A percentile compares a stretch with the other conserved stretches of the same genome.
Evolutionary conservation across 2,888 invertebrate genomes (phyloP).

Genomic region (Tetragonisca angustula): DNA sequence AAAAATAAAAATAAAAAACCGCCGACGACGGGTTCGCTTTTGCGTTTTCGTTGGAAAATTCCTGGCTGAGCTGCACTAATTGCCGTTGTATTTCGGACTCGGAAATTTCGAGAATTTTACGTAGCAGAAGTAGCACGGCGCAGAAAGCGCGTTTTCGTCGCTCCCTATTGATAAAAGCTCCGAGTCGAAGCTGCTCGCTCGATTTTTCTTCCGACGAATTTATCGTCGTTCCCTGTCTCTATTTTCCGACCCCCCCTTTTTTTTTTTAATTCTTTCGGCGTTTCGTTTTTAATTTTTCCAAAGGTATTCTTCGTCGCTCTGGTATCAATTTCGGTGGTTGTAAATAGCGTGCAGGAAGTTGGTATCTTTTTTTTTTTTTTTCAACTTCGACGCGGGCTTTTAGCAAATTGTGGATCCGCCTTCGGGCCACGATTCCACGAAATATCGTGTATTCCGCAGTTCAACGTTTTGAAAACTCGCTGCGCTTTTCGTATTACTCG

Average conservation of each 20-base stretch:
- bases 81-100: slow-evolving; percentile 36
- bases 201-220: not conserved
- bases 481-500: not conserved
- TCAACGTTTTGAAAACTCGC: not conserved
- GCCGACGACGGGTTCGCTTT: slow-evolving; percentile 1
- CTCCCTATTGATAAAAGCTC: slow-evolving; percentile 8
- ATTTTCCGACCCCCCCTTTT: not conserved
- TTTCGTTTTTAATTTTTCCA: too few relatives aligned
- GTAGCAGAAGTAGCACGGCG: not conserved
- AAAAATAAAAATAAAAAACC: not conserved
- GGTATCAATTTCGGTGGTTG: not conserved
- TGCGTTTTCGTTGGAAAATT: not conserved
- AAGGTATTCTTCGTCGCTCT: not conserved
- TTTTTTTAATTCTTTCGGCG: not conserved
- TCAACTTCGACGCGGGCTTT: not conserved
- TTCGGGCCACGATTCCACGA: not conserved
- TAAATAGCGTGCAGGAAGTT: slow-evolving; percentile 1
- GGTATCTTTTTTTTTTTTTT: not conserved
- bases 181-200: not conserved
- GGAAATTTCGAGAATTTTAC: not conserved
- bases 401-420: not conserved
- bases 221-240: too few relatives aligned
- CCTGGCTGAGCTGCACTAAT: slow-evolving; percentile 18
- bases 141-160: not conserved
- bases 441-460: not conserved